Percentiles rank a stretch among this genome's conserved stretches.
These are phyloP conservation scores for Gadopsis bispinosus DNA, from an alignment of 2,797 vertebrate species.

Conservation along the genomic window DNA sequence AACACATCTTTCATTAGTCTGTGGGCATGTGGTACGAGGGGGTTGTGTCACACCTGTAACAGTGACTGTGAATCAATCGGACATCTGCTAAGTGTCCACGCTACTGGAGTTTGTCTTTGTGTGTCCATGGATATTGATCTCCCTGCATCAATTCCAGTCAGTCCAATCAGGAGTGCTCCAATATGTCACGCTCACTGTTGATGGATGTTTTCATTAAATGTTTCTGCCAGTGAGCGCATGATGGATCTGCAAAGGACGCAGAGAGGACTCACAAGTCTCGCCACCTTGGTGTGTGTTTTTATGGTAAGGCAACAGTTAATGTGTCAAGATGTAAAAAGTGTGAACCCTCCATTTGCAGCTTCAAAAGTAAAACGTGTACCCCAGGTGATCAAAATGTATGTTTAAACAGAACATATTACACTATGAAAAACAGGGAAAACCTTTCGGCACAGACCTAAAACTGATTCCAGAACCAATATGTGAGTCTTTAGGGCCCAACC, in stretches of 20 bases:
- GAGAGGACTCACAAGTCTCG: background rate
- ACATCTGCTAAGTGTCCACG: conserved; percentile 8
- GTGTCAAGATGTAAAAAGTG: background rate
- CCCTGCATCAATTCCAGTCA: conserved; percentile 1
- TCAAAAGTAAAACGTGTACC: background rate
- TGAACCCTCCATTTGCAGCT: background rate
- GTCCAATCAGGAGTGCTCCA: background rate
- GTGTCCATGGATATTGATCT: conserved; percentile 43
- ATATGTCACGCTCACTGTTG: background rate
- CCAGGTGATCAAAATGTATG: background rate
- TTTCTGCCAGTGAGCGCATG: background rate
- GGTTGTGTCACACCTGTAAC: background rate
- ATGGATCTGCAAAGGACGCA: background rate
- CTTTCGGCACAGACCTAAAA: background rate
- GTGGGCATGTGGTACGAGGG: background rate
- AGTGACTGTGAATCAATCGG: background rate
- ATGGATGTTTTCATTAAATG: conserved; percentile 23
- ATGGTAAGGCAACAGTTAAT: background rate
- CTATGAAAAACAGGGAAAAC: background rate
- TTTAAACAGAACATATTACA: background rate
- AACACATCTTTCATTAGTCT: background rate
- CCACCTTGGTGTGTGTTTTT: background rate
- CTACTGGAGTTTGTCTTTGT: background rate
- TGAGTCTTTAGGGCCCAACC: too few relatives aligned
- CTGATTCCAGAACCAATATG: background rate